phyloP scores from a whole-genome alignment of 1,140 invertebrate species.

The Camponotus pennsylvanicus region DNA sequence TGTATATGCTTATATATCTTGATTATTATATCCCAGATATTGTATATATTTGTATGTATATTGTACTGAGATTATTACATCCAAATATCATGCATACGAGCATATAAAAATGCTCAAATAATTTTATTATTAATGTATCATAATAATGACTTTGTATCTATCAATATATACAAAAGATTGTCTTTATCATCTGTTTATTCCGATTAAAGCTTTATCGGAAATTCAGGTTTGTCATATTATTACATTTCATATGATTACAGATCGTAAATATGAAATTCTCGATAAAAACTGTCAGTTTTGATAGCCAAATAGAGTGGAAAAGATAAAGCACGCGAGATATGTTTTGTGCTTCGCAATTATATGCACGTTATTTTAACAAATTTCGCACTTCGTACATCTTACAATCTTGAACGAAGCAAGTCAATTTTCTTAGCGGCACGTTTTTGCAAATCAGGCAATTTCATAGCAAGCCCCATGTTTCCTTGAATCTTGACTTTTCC shows the following conservation, averaged over 20 bases:
- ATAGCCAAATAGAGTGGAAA: conserved; percentile 48
- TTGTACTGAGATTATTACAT: background rate
- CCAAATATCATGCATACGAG: background rate
- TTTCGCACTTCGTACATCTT: conserved; percentile 76
- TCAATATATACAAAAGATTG: conserved; percentile 8
- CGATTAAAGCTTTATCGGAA: conserved; percentile 19
- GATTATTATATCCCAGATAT: background rate
- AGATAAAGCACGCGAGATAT: conserved; percentile 17
- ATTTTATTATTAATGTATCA: background rate
- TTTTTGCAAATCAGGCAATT: conserved; percentile 94
- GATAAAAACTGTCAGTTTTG: conserved; percentile 2
- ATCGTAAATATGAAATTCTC: background rate
- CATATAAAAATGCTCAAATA: conserved; percentile 2
- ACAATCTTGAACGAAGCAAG: conserved; percentile 91
- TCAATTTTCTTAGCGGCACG: conserved; percentile 91
- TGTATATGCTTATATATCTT: background rate
- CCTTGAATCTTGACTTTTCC: conserved; percentile 98
- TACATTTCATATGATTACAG: background rate
- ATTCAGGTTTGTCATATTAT: background rate
- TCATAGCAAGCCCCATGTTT: conserved; percentile 98
- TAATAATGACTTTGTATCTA: background rate
- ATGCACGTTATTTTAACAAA: background rate
- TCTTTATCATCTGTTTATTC: conserved; percentile 39
- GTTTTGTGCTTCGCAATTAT: background rate
- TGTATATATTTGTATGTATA: conserved; percentile 5